Conservation (phyloP, 2,113 vertebrate species). For the Sciurus niger region DNA sequence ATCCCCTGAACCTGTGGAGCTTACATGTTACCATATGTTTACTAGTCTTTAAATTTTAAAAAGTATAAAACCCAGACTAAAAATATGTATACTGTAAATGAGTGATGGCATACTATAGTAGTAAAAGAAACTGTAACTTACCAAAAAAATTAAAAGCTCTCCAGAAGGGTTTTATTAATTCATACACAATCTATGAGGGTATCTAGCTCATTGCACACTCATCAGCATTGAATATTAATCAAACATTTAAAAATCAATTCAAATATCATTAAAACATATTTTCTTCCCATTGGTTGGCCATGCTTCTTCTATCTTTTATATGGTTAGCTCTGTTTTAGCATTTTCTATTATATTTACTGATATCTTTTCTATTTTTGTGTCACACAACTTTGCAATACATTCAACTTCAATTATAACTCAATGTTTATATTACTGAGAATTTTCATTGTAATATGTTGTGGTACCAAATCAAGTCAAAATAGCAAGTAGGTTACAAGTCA, state of each 20-base stretch:
- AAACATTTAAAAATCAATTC: slow-evolving; percentile 11
- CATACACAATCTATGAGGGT: background rate
- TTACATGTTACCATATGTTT: background rate
- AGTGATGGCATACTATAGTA: background rate
- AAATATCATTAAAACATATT: background rate
- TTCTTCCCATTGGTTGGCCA: background rate
- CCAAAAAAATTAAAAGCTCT: background rate
- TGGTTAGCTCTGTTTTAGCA: background rate
- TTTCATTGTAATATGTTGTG: background rate
- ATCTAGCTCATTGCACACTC: background rate
- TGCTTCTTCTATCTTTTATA: background rate
- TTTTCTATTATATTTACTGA: slow-evolving; percentile 25
- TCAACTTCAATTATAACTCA: slow-evolving; percentile 11
- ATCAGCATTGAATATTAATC: background rate
- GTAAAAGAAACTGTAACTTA: background rate
- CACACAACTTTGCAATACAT: background rate
- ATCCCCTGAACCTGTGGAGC: background rate
- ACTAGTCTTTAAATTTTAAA: background rate
- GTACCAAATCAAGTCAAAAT: background rate
- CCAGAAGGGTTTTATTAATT: background rate
- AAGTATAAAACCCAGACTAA: background rate
- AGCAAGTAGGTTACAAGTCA: slow-evolving; percentile 9
- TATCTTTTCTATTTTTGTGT: background rate
- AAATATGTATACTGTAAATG: background rate
- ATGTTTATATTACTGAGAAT: slow-evolving; percentile 24